These are phyloP conservation scores for Falcaria lacertinaria DNA, from an alignment of 2,888 invertebrate genomes.

Conservation along the genomic window DNA sequence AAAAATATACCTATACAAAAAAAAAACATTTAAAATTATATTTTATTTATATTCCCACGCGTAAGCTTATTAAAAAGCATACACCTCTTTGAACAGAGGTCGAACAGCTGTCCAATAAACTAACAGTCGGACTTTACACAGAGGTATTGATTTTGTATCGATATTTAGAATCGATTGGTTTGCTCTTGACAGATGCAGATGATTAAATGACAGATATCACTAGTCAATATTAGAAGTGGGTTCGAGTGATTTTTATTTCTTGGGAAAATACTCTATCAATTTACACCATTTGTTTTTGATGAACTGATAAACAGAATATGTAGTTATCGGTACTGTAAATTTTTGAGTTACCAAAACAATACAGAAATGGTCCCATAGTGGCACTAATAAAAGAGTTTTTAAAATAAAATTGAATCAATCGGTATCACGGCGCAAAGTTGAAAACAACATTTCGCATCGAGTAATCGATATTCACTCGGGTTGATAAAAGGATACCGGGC, in stretches of 20 bases:
- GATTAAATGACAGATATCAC: neutral
- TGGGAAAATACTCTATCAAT: no score
- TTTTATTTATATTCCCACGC: neutral
- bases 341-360: no score
- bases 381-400: no score
- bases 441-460: constrained; percentile 26
- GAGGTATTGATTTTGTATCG: constrained; percentile 27
- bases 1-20: no score
- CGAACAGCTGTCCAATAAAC: neutral
- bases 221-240: no score
- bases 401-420: neutral
- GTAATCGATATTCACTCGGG: constrained; percentile 29
- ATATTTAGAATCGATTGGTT: constrained; percentile 18
- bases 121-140: neutral
- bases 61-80: neutral
- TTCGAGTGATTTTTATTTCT: no score
- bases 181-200: constrained; percentile 4
- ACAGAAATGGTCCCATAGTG: no score
- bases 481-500: constrained; percentile 46
- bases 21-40: no score
- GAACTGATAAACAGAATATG: no score
- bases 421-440: neutral
- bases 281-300: no score
- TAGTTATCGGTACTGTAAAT: no score
- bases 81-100: neutral